Percentiles rank a stretch among this genome's conserved stretches.
Evolutionary conservation across 2,888 invertebrate species (phyloP).

Genomic region (Labia minor): DNA sequence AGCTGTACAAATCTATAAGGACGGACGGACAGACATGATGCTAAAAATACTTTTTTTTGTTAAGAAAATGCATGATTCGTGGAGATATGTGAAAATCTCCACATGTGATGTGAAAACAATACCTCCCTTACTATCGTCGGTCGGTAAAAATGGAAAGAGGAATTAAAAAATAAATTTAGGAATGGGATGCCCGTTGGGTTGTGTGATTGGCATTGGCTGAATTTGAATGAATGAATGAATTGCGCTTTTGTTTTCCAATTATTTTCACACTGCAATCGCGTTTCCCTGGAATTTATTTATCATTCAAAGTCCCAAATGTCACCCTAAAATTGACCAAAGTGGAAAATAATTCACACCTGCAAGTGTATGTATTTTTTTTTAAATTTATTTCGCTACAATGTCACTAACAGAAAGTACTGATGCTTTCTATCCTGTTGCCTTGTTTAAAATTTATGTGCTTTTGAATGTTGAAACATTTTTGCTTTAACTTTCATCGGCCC

Average conservation of each 20-base stretch:
- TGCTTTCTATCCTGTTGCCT: not conserved
- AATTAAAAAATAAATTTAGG: too few species aligned
- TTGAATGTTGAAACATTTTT: constrained; percentile 13
- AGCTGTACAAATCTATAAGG: too few species aligned
- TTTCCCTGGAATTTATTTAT: not conserved
- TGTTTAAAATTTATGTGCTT: constrained; percentile 1
- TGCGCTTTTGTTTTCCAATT: constrained; percentile 7
- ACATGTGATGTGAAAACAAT: too few species aligned
- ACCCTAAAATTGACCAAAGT: constrained; percentile 7
- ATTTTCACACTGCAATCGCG: not conserved
- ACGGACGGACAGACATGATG: too few species aligned
- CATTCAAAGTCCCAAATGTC: constrained; percentile 13
- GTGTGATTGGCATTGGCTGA: not conserved
- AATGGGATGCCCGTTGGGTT: too few species aligned
- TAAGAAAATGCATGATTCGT: too few species aligned
- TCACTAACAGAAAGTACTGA: not conserved
- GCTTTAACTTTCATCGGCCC: not conserved
- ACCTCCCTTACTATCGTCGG: too few species aligned
- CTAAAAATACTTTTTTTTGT: too few species aligned
- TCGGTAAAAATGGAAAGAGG: too few species aligned
- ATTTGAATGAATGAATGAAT: constrained; percentile 13
- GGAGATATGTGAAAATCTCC: too few species aligned
- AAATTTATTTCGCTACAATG: not conserved
- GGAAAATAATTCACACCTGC: constrained; percentile 13
- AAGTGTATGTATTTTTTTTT: not conserved